A percentile compares a stretch with the other conserved stretches of the same genome.
These are phyloP conservation scores for Dendrolimus houi DNA, from an alignment of 2,888 invertebrate species.

Conservation along the genomic window DNA sequence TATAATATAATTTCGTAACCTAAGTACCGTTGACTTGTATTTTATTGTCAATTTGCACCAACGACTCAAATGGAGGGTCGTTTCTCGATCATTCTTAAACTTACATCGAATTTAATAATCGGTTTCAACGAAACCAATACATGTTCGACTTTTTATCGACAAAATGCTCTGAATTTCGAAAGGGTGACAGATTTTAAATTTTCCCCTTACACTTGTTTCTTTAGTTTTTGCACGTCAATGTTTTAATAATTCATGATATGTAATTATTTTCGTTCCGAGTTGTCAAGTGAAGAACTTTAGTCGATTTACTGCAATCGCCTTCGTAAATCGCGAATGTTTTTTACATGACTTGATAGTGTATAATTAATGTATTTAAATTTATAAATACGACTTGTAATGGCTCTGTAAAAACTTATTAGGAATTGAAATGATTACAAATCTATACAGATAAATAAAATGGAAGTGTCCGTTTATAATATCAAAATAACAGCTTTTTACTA, in stretches of 20 bases:
- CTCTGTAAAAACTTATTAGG: too few species aligned
- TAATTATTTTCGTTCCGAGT: constrained; percentile 61
- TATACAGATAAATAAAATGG: too few species aligned
- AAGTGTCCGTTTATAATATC: too few species aligned
- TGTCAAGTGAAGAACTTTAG: constrained; percentile 35
- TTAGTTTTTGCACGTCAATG: constrained; percentile 46
- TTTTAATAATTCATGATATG: constrained; percentile 69
- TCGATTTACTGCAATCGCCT: constrained; percentile 40
- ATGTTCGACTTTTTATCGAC: constrained; percentile 48
- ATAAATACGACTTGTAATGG: too few species aligned
- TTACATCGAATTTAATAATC: constrained; percentile 53
- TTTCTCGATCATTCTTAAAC: constrained; percentile 31
- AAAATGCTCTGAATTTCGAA: constrained; percentile 64
- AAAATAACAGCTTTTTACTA: too few species aligned
- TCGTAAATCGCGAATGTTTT: constrained; percentile 20
- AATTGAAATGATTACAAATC: too few species aligned
- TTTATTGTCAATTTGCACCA: constrained; percentile 49
- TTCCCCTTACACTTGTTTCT: constrained; percentile 69
- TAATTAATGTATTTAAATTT: background rate
- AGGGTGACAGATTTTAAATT: constrained; percentile 74
- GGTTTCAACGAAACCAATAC: constrained; percentile 59
- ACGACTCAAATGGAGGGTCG: constrained; percentile 41
- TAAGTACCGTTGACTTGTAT: too few species aligned
- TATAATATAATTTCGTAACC: too few species aligned
- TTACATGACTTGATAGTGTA: constrained; percentile 5